Conservation (phyloP, 2,888 invertebrate species). For the Lasioglossum malachurum region DNA sequence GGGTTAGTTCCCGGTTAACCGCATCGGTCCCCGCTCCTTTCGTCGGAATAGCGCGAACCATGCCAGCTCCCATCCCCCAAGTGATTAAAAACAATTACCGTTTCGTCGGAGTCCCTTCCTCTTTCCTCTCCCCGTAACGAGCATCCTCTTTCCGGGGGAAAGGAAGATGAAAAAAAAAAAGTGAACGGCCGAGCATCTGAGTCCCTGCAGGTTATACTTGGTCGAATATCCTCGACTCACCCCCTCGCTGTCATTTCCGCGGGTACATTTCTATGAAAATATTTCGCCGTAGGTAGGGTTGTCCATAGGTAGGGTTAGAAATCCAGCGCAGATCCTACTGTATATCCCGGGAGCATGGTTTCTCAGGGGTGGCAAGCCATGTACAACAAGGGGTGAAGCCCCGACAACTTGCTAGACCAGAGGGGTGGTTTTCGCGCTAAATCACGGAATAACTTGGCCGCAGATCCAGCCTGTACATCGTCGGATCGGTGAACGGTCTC, state of each 20-base stretch:
- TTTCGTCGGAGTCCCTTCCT: conserved; percentile 73
- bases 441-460: conserved; percentile 68
- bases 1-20: conserved; percentile 71
- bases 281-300: conserved; percentile 64
- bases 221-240: conserved; percentile 62
- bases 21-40: conserved; percentile 67
- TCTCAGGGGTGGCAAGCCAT: conserved; percentile 51
- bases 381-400: conserved; percentile 60
- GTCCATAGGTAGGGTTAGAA: conserved; percentile 61
- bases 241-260: conserved; percentile 73
- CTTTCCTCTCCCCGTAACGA: conserved; percentile 73
- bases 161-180: conserved; percentile 41
- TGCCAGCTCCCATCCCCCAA: conserved; percentile 67
- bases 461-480: conserved; percentile 15
- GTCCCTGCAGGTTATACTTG: conserved; percentile 77
- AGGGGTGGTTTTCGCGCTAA: conserved; percentile 66
- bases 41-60: conserved; percentile 64
- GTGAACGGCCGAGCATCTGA: conserved; percentile 73
- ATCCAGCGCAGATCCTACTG: conserved; percentile 56
- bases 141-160: conserved; percentile 61
- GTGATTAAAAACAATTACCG: conserved; percentile 84
- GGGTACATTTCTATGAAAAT: conserved; percentile 80
- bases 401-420: conserved; percentile 58
- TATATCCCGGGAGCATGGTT: conserved; percentile 48
- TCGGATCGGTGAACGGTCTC: conserved; percentile 33